phyloP scores from a whole-genome alignment of 1,140 invertebrate species.

The Plectrocnemia conspersa region DNA sequence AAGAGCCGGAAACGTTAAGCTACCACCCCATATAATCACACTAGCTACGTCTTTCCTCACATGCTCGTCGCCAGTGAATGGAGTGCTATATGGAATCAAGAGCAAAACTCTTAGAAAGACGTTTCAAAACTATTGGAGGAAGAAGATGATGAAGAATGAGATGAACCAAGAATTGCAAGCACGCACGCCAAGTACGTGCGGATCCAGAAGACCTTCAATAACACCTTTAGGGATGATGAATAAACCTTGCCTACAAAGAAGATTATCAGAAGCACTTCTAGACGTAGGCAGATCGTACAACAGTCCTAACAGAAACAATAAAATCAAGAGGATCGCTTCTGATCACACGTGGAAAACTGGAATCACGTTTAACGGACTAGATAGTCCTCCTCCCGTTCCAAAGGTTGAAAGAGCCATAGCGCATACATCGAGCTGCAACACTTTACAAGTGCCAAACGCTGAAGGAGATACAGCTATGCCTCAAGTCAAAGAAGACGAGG shows the following conservation, averaged over 20 bases:
- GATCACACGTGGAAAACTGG: constrained; percentile 41
- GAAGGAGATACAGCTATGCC: constrained; percentile 33
- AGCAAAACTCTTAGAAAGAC: constrained; percentile 65
- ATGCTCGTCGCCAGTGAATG: constrained; percentile 67
- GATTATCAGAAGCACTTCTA: constrained; percentile 62
- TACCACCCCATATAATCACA: constrained; percentile 53
- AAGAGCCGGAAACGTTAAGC: constrained; percentile 27
- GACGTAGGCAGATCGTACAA: constrained; percentile 44
- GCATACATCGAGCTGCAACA: constrained; percentile 47
- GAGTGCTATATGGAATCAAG: constrained; percentile 71
- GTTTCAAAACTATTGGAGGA: constrained; percentile 74
- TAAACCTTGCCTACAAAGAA: constrained; percentile 55
- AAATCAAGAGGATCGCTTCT: constrained; percentile 47
- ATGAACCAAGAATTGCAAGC: constrained; percentile 74
- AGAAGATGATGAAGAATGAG: constrained; percentile 72
- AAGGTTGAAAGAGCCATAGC: constrained; percentile 45
- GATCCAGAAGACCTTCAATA: constrained; percentile 66
- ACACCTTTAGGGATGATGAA: constrained; percentile 60
- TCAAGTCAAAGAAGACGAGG: constrained; percentile 42
- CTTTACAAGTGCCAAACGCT: constrained; percentile 50
- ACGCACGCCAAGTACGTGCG: constrained; percentile 68
- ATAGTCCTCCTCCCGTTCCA: constrained; percentile 26
- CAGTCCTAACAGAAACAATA: constrained; percentile 39
- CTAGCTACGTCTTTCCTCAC: constrained; percentile 60
- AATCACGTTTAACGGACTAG: constrained; percentile 29